Percentiles rank a stretch among this genome's conserved stretches.
Conservation (phyloP, 2,797 vertebrate species). For the Novumbra hubbsi region DNA sequence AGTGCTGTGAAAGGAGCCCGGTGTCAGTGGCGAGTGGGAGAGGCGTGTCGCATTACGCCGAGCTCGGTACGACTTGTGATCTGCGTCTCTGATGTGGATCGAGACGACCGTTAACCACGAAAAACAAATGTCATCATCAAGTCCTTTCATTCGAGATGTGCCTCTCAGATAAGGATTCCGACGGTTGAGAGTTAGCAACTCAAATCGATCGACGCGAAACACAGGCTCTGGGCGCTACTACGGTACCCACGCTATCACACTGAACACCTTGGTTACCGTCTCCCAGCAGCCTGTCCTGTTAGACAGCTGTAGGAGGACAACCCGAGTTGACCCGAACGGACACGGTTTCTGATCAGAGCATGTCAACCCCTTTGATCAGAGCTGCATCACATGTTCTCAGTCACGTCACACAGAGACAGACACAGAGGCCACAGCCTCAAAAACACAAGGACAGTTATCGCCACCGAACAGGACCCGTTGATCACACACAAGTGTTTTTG, state of each 20-base stretch:
- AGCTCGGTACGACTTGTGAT: conserved; percentile 63
- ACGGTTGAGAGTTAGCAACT: conserved; percentile 51
- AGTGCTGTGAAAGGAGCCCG: conserved; percentile 59
- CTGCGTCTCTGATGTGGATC: conserved; percentile 61
- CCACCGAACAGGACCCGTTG: neutral
- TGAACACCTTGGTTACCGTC: conserved; percentile 21
- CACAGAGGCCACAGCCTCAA: neutral
- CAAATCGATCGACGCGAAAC: conserved; percentile 65
- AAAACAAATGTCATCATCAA: conserved; percentile 70
- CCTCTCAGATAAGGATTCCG: conserved; percentile 59
- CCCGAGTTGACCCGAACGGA: conserved; percentile 49
- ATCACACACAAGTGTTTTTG: neutral
- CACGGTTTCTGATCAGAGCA: conserved; percentile 51
- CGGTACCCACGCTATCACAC: conserved; percentile 54
- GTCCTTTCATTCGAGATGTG: conserved; percentile 57
- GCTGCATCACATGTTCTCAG: conserved; percentile 25
- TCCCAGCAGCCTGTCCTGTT: conserved; percentile 25
- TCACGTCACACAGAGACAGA: neutral
- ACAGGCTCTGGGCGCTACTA: conserved; percentile 57
- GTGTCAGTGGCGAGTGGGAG: conserved; percentile 14
- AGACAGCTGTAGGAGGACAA: conserved; percentile 24
- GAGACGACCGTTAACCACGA: conserved; percentile 65
- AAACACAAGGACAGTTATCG: neutral
- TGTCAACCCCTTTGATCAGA: conserved; percentile 45
- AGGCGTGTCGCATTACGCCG: conserved; percentile 5